phyloP scores from a whole-genome alignment of 2,888 invertebrate genomes.

The Theristus sp. region DNA sequence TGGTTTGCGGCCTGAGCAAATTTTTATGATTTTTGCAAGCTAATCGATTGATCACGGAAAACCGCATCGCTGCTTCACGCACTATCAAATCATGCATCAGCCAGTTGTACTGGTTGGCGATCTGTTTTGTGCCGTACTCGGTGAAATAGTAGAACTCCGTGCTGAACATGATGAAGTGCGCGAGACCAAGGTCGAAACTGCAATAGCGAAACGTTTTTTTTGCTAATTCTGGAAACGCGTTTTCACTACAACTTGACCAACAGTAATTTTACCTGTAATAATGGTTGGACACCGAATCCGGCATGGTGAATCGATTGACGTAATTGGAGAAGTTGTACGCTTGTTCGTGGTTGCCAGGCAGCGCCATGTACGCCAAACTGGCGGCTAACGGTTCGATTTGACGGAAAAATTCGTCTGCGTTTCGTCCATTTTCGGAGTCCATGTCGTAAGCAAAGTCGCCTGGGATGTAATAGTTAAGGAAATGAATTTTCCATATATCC shows the following conservation, averaged over 20 bases:
- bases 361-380: conserved; percentile 59
- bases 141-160: conserved; percentile 86
- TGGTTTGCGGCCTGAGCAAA: conserved; percentile 13
- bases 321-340: conserved; percentile 82
- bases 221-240: no score
- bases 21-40: no score
- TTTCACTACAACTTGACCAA: no score
- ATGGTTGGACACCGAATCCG: background rate
- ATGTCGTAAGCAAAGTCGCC: conserved; percentile 91
- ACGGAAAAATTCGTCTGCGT: background rate
- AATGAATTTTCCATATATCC: conserved; percentile 4
- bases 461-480: conserved; percentile 9
- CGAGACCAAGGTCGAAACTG: conserved; percentile 69
- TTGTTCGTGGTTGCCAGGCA: conserved; percentile 40
- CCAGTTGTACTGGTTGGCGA: conserved; percentile 10
- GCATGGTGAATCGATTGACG: conserved; percentile 34
- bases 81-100: background rate
- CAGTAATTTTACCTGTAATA: no score
- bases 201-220: no score
- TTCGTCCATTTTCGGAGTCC: conserved; percentile 34
- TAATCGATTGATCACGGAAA: no score
- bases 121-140: conserved; percentile 47
- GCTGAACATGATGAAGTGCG: conserved; percentile 72
- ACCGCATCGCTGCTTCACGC: no score
- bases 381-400: conserved; percentile 75